Evolutionary conservation across 64 coral and sea anemone genomes (phyloP).

Genomic region (Acropora tenuis): DNA sequence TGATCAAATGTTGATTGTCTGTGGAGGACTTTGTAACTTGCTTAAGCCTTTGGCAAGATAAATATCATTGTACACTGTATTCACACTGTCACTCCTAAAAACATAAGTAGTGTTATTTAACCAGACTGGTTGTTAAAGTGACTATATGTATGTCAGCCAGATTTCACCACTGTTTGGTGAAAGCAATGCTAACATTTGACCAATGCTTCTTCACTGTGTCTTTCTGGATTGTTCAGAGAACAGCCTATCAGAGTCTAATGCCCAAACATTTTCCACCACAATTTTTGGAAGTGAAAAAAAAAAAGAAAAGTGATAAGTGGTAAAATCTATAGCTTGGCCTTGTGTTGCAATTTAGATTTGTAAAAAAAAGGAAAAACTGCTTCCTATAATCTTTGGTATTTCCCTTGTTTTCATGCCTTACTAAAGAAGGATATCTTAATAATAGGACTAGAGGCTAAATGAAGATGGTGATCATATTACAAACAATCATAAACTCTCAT

Average conservation of each 20-base stretch:
- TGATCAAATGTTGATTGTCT: conserved; percentile 71
- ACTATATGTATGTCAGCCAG: background rate
- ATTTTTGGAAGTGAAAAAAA: conserved; percentile 11
- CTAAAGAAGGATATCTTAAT: conserved; percentile 15
- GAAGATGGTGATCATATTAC: conserved; percentile 17
- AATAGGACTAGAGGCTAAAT: conserved; percentile 9
- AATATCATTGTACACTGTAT: conserved; percentile 11
- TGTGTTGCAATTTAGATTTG: background rate
- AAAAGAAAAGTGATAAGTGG: conserved; percentile 13
- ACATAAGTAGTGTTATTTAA: background rate
- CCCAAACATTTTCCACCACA: background rate
- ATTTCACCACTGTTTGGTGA: conserved; percentile 12
- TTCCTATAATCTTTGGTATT: background rate
- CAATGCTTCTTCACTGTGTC: conserved; percentile 11
- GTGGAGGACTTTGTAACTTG: conserved; percentile 39
- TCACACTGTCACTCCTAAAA: conserved; percentile 12
- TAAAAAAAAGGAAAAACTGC: conserved; percentile 4
- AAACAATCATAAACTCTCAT: conserved; percentile 3
- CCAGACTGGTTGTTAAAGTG: conserved; percentile 24
- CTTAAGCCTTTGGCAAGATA: conserved; percentile 52
- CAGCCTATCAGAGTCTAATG: conserved; percentile 7
- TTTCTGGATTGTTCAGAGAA: conserved; percentile 4
- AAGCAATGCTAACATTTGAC: conserved; percentile 7
- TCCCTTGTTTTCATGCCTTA: background rate
- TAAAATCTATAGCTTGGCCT: conserved; percentile 11